Evolutionary conservation across 2,113 vertebrate genomes (phyloP).

Genomic region (Polypterus bichir): DNA sequence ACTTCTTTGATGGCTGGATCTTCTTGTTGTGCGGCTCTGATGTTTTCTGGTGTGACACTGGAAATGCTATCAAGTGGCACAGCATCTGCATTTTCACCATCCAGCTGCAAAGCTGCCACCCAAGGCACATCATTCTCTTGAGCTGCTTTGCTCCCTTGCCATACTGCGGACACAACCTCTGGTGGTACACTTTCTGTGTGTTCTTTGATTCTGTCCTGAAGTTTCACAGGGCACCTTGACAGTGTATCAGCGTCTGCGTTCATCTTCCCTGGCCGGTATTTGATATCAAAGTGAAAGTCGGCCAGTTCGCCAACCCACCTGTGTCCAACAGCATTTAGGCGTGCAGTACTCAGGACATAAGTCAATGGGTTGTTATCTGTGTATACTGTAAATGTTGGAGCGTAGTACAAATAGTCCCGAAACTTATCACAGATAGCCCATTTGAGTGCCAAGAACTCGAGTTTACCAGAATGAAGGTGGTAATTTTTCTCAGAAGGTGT

Average conservation of each 20-base stretch:
- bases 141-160: too few relatives aligned
- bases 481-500: slow-evolving; percentile 10
- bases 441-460: slow-evolving; percentile 11
- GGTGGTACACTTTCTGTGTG: too few relatives aligned
- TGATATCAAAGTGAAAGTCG: slow-evolving; percentile 11
- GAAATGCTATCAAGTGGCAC: background rate
- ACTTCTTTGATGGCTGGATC: slow-evolving; percentile 1
- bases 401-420: slow-evolving; percentile 3
- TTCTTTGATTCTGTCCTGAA: background rate
- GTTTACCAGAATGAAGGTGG: slow-evolving; percentile 6
- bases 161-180: too few relatives aligned
- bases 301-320: slow-evolving; percentile 6
- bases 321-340: slow-evolving; percentile 6
- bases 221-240: slow-evolving; percentile 1
- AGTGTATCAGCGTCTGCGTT: slow-evolving; percentile 9
- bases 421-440: slow-evolving; percentile 5
- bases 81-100: background rate
- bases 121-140: too few relatives aligned
- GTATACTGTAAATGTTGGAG: slow-evolving; percentile 4
- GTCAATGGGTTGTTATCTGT: slow-evolving; percentile 15
- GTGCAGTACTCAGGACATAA: slow-evolving; percentile 9
- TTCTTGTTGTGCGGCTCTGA: slow-evolving; percentile 1
- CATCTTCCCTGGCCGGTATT: slow-evolving; percentile 12
- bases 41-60: background rate
- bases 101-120: background rate